phyloP scores from a whole-genome alignment of 2,113 vertebrate genomes.

The Dipodomys spectabilis region DNA sequence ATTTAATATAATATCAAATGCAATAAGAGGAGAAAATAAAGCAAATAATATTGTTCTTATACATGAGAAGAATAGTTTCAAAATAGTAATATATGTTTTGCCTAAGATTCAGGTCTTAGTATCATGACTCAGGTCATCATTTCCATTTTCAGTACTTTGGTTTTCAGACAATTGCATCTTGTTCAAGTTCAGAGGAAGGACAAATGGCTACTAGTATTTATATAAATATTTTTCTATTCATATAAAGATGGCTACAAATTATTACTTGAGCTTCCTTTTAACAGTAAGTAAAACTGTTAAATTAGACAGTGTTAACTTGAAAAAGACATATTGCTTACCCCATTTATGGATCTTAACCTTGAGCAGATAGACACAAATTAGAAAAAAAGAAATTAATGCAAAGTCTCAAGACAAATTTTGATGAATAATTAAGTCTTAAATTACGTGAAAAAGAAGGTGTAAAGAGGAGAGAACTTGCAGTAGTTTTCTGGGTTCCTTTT shows the following conservation, averaged over 20 bases:
- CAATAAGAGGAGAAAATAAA: background rate
- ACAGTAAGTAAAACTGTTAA: background rate
- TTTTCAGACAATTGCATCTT: background rate
- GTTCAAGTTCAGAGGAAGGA: background rate
- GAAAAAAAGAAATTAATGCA: background rate
- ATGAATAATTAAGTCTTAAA: background rate
- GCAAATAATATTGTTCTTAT: background rate
- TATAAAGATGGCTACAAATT: background rate
- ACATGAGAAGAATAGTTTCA: background rate
- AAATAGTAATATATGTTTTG: background rate
- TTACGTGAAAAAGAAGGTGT: no score
- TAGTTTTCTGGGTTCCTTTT: no score
- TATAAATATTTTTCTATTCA: background rate
- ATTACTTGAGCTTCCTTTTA: background rate
- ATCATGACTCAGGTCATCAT: background rate
- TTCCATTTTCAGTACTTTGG: background rate
- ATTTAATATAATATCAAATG: background rate
- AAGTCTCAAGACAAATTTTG: background rate
- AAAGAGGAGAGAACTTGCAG: background rate
- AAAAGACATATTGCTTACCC: background rate
- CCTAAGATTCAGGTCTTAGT: background rate
- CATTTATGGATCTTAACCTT: background rate
- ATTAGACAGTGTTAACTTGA: background rate
- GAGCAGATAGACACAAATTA: background rate
- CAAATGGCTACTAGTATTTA: background rate